Conservation (phyloP, 2,888 invertebrate genomes). For the Papilio elwesi region DNA sequence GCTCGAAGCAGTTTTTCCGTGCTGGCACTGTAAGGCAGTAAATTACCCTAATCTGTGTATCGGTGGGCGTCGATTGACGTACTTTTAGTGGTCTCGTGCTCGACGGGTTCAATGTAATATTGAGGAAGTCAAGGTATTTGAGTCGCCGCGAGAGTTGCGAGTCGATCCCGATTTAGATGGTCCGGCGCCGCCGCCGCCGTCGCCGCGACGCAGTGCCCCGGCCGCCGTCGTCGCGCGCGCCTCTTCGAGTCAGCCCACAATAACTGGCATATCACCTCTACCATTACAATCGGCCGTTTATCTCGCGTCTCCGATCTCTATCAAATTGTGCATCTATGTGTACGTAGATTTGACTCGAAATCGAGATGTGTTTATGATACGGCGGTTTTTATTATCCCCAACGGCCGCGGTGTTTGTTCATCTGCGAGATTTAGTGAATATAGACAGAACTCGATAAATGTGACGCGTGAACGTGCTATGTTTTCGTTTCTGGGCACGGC, state of each 20-base stretch:
- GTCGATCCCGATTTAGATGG: conserved; percentile 84
- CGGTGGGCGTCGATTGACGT: conserved; percentile 81
- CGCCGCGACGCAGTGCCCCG: conserved; percentile 81
- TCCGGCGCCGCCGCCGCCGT: conserved; percentile 79
- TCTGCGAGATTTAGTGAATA: conserved; percentile 26
- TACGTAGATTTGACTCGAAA: conserved; percentile 18
- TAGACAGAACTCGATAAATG: conserved; percentile 30
- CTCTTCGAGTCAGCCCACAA: conserved; percentile 62
- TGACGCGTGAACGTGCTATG: conserved; percentile 46
- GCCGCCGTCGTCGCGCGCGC: conserved; percentile 78
- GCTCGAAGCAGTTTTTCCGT: conserved; percentile 39
- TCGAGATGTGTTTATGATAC: conserved; percentile 14
- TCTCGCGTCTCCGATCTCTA: conserved; percentile 38
- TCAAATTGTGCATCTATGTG: conserved; percentile 18
- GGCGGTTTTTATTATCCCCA: conserved; percentile 18
- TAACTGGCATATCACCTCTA: conserved; percentile 59
- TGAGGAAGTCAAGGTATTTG: conserved; percentile 85
- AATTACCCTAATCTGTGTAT: conserved; percentile 57
- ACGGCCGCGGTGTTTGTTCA: conserved; percentile 16
- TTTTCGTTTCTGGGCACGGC: conserved; percentile 42
- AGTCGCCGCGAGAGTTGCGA: conserved; percentile 81
- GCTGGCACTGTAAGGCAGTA: conserved; percentile 53
- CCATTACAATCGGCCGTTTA: conserved; percentile 56
- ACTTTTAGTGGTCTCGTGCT: conserved; percentile 76
- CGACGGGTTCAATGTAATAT: conserved; percentile 83